Percentiles rank a stretch among this genome's conserved stretches.
These are phyloP conservation scores for Poeciliopsis prolifica DNA, from an alignment of 2,113 vertebrate species.

Conservation along the genomic window DNA sequence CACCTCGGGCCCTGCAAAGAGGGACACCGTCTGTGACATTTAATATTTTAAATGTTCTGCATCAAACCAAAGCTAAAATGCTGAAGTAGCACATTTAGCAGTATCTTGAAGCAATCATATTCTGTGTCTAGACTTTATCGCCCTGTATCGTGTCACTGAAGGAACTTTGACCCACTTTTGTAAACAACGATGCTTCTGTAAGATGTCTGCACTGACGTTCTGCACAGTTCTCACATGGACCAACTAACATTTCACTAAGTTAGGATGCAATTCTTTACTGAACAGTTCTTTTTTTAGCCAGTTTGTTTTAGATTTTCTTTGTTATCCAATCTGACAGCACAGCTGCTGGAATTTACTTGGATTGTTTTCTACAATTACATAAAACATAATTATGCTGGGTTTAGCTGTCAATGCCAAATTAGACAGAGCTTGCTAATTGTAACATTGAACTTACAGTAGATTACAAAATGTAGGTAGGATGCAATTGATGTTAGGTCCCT, in stretches of 20 bases:
- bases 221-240: not conserved
- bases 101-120: constrained; percentile 9
- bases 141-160: not conserved
- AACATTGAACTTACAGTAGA: too few relatives aligned
- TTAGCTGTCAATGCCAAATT: too few relatives aligned
- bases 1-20: not conserved
- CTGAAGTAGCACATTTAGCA: not conserved
- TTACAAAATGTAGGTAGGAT: too few relatives aligned
- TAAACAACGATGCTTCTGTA: not conserved
- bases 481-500: too few relatives aligned
- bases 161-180: not conserved
- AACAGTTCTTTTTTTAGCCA: not conserved
- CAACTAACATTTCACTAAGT: not conserved
- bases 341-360: too few relatives aligned
- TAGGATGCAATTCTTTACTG: not conserved
- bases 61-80: not conserved
- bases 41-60: not conserved
- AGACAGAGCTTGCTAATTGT: too few relatives aligned
- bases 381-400: too few relatives aligned
- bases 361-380: too few relatives aligned
- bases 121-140: not conserved
- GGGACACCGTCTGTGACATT: not conserved
- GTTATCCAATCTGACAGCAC: not conserved
- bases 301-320: not conserved
- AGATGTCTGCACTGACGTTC: not conserved